Base-by-base conservation (phyloP, 2,797 vertebrate species). In the Lithobates pipiens region DNA sequence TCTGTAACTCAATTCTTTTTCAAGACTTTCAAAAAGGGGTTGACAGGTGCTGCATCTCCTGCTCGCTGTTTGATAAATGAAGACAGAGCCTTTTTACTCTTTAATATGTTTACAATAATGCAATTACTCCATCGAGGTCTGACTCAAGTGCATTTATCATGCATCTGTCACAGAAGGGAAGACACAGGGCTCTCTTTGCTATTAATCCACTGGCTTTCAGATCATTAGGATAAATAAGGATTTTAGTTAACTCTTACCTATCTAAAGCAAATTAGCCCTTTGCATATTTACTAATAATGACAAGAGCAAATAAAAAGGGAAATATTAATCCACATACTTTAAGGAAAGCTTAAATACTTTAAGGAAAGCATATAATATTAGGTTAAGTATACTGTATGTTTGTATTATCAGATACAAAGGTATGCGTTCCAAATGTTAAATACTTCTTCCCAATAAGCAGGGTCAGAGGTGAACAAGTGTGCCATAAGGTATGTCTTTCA, bases 101-200 rank as follows among this genome's bases (percentile, higher is more conserved):
- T 75, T 82, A 82, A 82, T 82, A 82, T 75, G 71, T 82, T 82
- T 82, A 82, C 71, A 82, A 82, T 82, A 75, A 75, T 75, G 68
- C 54, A 82, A 75, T 75, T 75, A 67, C 71, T 29, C 72, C 36
- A 50, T 34, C 46, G 80, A 82, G 80, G 54, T 82, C 70, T 74
- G 54, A 23, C 32, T 44, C 18, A 83, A 89, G 87, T 78, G 11
- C 77, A 86, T 82, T 0, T 85, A 70, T 21, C 69, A 42, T 65
- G 74, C 27, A 46, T 67, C 34, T 83, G 80, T 63, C 61, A 83
- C 29, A 39, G 42, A 50, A 36, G 61, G 63, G 42, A 57, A 84
- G 88, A 71, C 68, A 0, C 6, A 84, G 76, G 68, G 68, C 46
- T 76, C 65, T 27, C 54, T 44, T 61, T 72, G 54, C 81, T 46